These are phyloP conservation scores for Tichodroma muraria DNA, from an alignment of 2,113 vertebrate species.

Conservation along the genomic window DNA sequence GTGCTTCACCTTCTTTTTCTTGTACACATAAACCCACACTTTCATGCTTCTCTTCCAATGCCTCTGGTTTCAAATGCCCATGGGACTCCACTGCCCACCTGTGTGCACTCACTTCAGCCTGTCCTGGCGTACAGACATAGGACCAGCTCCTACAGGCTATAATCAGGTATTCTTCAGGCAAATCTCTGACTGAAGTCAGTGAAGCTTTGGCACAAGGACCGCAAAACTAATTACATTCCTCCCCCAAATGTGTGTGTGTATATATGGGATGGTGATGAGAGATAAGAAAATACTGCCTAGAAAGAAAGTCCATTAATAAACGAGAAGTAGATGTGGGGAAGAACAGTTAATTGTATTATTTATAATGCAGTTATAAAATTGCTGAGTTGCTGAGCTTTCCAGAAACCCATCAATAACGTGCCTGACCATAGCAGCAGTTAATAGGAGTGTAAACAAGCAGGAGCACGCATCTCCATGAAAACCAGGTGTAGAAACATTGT, in stretches of 20 bases:
- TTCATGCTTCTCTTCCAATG: not conserved
- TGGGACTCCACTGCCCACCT: not conserved
- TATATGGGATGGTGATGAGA: not conserved
- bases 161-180: not conserved
- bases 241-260: not conserved
- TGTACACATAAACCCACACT: not conserved
- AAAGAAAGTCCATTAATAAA: conserved; percentile 40
- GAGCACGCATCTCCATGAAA: not conserved
- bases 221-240: conserved; percentile 22
- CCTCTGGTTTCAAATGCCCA: fast-evolving
- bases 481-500: not conserved
- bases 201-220: conserved; percentile 4
- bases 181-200: not conserved
- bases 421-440: not conserved
- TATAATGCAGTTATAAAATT: conserved; percentile 17
- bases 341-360: conserved; percentile 33
- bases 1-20: not conserved
- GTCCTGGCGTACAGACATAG: not conserved
- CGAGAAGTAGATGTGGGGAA: not conserved
- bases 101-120: not conserved
- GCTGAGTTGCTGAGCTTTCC: conserved; percentile 24
- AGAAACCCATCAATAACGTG: not conserved
- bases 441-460: not conserved
- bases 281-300: conserved; percentile 7
- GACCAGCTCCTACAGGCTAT: not conserved